A percentile compares a stretch with the other conserved stretches of the same genome.
Conservation (phyloP, 2,888 invertebrate genomes). For the Nematopogon swammerdamellus region DNA sequence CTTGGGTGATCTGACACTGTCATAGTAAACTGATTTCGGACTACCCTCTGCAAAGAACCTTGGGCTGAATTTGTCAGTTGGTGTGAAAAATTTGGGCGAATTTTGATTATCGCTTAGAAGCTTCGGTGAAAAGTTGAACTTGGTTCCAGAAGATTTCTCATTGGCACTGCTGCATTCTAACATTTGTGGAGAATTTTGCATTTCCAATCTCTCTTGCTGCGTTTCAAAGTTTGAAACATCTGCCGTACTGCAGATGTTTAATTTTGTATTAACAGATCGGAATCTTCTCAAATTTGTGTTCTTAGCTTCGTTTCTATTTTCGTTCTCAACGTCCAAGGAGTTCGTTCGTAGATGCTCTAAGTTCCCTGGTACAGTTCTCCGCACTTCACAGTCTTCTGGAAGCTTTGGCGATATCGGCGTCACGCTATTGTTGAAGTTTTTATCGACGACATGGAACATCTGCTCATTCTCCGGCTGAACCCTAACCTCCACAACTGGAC, state of each 20-base stretch:
- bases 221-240: conserved; percentile 28
- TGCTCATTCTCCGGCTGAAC: conserved; percentile 6
- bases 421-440: conserved; percentile 9
- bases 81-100: conserved; percentile 45
- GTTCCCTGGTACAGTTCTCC: conserved; percentile 23
- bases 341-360: conserved; percentile 24
- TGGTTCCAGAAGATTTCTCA: conserved; percentile 34
- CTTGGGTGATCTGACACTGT: conserved; percentile 41
- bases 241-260: conserved; percentile 38
- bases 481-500: conserved; percentile 17
- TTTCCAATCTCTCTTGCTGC: conserved; percentile 32
- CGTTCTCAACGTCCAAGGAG: neutral
- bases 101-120: conserved; percentile 32
- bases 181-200: conserved; percentile 41
- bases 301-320: neutral
- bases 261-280: conserved; percentile 38
- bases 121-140: conserved; percentile 47
- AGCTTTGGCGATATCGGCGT: conserved; percentile 12
- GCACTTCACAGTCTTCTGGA: conserved; percentile 22
- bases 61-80: conserved; percentile 41
- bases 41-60: conserved; percentile 44
- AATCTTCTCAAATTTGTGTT: conserved; percentile 17
- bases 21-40: conserved; percentile 45
- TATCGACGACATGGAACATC: neutral
- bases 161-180: conserved; percentile 41